Percentiles rank a stretch among this genome's conserved stretches.
phyloP scores from a whole-genome alignment of 2,113 vertebrate genomes.

The Myrmecobius fasciatus region DNA sequence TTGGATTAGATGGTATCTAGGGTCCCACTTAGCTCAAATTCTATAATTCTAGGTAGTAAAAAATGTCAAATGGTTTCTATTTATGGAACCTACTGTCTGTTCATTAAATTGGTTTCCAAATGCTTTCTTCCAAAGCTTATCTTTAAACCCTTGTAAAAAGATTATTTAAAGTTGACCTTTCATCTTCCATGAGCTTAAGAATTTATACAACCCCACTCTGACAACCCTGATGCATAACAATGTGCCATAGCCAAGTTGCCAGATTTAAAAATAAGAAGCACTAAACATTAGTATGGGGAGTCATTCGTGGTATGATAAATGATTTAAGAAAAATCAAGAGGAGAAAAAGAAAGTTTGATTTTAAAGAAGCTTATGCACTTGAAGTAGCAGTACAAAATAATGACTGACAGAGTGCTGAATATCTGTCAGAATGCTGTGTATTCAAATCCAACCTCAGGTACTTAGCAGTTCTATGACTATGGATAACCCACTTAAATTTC shows the following conservation, averaged over 20 bases:
- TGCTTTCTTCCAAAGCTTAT: slow-evolving; percentile 75
- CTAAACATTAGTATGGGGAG: background rate
- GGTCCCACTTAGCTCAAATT: background rate
- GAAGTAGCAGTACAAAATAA: background rate
- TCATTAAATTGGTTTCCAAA: slow-evolving; percentile 66
- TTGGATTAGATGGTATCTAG: background rate
- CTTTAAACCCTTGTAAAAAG: slow-evolving; percentile 74
- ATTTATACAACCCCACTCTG: slow-evolving; percentile 80
- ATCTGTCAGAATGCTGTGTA: background rate
- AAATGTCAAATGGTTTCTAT: background rate
- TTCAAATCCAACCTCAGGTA: background rate
- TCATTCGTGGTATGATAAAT: background rate
- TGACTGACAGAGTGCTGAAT: background rate
- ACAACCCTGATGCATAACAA: slow-evolving; percentile 27
- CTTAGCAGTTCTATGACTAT: background rate
- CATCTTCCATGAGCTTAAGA: slow-evolving; percentile 77
- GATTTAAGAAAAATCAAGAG: background rate
- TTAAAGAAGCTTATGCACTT: background rate
- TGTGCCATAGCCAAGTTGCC: background rate
- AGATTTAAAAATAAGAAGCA: background rate
- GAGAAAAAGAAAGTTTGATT: background rate
- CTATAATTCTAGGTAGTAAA: background rate
- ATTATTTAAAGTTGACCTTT: slow-evolving; percentile 76
- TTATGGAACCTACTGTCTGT: background rate
- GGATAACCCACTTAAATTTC: background rate